phyloP scores from a whole-genome alignment of 2,113 vertebrate species.

The Garra rufa region DNA sequence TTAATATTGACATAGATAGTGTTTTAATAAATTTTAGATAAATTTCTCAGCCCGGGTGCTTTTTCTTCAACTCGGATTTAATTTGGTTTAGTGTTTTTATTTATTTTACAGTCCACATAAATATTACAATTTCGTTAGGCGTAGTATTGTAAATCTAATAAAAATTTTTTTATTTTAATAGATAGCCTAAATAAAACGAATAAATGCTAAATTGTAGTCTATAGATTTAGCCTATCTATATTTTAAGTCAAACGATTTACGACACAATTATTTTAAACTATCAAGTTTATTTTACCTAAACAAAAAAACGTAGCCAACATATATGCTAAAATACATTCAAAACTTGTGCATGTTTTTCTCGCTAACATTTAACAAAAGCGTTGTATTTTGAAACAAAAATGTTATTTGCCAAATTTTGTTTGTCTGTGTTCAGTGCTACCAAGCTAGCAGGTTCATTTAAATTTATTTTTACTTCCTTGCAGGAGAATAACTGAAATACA shows the following conservation, averaged over 20 bases:
- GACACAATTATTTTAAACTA: background rate
- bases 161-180: too few species aligned
- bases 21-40: background rate
- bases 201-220: background rate
- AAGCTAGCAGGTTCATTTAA: too few species aligned
- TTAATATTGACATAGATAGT: slow-evolving; percentile 50
- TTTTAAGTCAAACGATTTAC: background rate
- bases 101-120: background rate
- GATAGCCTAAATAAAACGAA: too few species aligned
- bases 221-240: background rate
- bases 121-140: background rate
- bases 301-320: background rate
- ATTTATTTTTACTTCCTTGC: too few species aligned
- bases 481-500: too few species aligned
- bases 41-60: background rate
- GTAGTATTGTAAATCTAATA: background rate
- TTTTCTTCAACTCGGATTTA: background rate
- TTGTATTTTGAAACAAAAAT: background rate
- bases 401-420: background rate
- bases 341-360: background rate
- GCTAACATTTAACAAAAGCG: background rate
- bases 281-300: background rate
- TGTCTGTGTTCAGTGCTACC: background rate
- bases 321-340: background rate
- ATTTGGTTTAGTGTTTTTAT: background rate